phyloP scores from a whole-genome alignment of 2,888 invertebrate species.

The Melanotus villosus region DNA sequence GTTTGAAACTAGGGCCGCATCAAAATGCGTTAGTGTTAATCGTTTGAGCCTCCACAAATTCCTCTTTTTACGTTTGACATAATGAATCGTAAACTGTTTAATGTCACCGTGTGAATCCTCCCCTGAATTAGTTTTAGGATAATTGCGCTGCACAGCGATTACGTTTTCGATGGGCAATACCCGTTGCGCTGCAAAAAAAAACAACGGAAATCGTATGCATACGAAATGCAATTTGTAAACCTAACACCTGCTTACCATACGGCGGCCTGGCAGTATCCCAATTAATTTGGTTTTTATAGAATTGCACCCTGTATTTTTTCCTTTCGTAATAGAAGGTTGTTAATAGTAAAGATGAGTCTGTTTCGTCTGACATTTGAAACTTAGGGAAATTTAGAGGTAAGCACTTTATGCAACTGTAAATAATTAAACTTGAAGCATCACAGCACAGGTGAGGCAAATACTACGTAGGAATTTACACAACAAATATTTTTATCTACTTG shows the following conservation, averaged over 20 bases:
- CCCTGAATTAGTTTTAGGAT: conserved; percentile 56
- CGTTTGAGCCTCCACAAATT: conserved; percentile 74
- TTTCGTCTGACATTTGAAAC: conserved; percentile 55
- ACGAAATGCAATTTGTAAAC: no score
- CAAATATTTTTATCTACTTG: no score
- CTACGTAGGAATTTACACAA: no score
- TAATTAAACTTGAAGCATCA: no score
- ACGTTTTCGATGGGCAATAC: conserved; percentile 70
- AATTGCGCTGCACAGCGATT: conserved; percentile 70
- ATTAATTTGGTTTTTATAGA: conserved; percentile 74
- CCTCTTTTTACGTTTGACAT: conserved; percentile 72
- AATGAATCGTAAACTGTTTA: conserved; percentile 74
- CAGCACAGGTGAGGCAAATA: no score
- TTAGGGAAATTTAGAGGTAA: no score
- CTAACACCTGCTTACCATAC: conserved; percentile 71
- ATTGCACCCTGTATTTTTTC: conserved; percentile 75
- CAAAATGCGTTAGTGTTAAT: conserved; percentile 73
- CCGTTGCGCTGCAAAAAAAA: not conserved
- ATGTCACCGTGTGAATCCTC: conserved; percentile 55
- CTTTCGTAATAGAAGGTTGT: conserved; percentile 74
- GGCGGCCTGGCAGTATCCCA: conserved; percentile 75
- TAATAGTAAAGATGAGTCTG: conserved; percentile 61
- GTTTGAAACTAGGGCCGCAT: conserved; percentile 72
- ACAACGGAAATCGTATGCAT: no score
- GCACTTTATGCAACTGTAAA: no score